Evolutionary conservation across 2,797 vertebrate species (phyloP).

Genomic region (Gymnodraco acuticeps): DNA sequence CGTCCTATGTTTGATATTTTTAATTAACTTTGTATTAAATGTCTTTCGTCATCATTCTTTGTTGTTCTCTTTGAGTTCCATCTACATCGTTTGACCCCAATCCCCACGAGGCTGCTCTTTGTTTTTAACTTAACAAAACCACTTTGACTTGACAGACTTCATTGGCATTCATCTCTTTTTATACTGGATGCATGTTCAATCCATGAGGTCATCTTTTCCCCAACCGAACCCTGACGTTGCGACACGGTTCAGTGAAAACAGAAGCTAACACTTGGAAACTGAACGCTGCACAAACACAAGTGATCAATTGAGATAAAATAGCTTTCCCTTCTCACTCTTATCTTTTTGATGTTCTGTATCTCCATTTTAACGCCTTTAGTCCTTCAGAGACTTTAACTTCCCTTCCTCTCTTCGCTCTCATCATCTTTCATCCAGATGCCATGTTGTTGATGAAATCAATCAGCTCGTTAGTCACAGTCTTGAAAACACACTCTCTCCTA

Average conservation of each 20-base stretch:
- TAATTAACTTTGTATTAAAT: constrained; percentile 29
- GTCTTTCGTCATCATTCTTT: not conserved
- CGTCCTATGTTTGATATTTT: not conserved
- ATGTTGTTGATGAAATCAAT: constrained; percentile 69
- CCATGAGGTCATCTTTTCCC: constrained; percentile 37
- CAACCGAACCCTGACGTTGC: constrained; percentile 32
- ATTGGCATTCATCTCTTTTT: not conserved
- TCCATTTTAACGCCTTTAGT: too few species aligned
- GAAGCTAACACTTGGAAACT: constrained; percentile 31
- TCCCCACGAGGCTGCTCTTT: constrained; percentile 1
- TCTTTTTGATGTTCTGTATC: not conserved
- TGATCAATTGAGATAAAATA: constrained; percentile 23
- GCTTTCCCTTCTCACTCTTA: not conserved
- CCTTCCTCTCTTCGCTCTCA: constrained; percentile 6
- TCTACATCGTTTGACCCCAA: not conserved
- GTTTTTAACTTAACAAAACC: constrained; percentile 20
- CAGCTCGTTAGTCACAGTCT: constrained; percentile 60
- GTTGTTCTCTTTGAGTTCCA: not conserved
- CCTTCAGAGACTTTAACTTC: not conserved
- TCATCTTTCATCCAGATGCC: constrained; percentile 71
- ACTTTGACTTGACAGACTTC: constrained; percentile 8
- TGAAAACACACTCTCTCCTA: constrained; percentile 29
- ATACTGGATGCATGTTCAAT: constrained; percentile 25
- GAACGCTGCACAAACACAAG: constrained; percentile 38
- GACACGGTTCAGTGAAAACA: constrained; percentile 44